Evolutionary conservation across 2,797 vertebrate genomes (phyloP).

Genomic region (Brachyalestes nurse): DNA sequence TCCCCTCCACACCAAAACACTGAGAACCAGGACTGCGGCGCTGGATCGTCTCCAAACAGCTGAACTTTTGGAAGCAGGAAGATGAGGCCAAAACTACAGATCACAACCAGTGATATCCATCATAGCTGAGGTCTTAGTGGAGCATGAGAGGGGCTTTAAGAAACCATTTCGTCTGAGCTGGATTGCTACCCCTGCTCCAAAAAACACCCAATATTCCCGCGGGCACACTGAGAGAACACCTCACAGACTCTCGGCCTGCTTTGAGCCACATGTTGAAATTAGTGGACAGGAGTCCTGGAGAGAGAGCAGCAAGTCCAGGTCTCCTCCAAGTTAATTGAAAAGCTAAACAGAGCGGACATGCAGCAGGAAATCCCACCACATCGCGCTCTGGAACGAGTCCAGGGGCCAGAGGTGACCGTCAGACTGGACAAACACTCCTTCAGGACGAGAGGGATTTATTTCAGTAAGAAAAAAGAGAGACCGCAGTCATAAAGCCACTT

Average conservation of each 20-base stretch:
- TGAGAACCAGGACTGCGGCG: background rate
- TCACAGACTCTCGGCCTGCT: background rate
- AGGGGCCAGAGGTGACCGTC: conserved; percentile 40
- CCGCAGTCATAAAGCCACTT: background rate
- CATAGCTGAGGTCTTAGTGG: background rate
- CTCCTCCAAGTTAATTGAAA: conserved; percentile 29
- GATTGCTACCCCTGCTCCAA: background rate
- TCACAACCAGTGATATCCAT: background rate
- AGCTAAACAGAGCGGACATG: conserved; percentile 44
- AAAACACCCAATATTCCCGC: background rate
- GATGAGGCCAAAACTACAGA: background rate
- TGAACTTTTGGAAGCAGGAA: background rate
- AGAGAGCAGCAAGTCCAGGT: conserved; percentile 6
- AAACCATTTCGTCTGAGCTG: background rate
- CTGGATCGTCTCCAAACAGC: background rate
- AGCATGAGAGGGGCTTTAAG: background rate
- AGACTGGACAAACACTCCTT: conserved; percentile 8
- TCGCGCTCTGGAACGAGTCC: conserved; percentile 8
- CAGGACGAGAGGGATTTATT: background rate
- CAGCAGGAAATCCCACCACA: conserved; percentile 44
- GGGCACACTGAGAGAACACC: background rate
- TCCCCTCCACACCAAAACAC: background rate
- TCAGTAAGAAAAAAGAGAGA: background rate
- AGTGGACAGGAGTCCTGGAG: conserved; percentile 6
- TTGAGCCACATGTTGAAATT: conserved; percentile 11